Base-by-base conservation (phyloP, 2,113 vertebrate species). In the Cavia porcellus region DNA sequence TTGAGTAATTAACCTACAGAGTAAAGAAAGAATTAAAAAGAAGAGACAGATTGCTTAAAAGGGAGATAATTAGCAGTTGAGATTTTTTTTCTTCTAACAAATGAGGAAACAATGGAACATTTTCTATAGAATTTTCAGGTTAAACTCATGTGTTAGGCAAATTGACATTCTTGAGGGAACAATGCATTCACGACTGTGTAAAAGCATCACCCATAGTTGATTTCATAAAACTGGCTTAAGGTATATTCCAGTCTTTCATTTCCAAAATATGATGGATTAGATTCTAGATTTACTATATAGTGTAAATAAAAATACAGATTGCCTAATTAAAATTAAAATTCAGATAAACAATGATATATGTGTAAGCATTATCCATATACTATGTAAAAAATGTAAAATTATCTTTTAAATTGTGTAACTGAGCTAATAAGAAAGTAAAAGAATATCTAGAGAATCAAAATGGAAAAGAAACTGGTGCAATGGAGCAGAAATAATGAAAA, bases 251-350 rank as follows among this genome's bases (percentile, higher is more conserved):
- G 52, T 90, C 25, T 97, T 96, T n/a, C 15, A 55, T 83, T 83
- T 90, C 68, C 52, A 90, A 81, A 89, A 57, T 50, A 70, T 90
- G 24, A 70, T 87, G 17, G 30, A 82, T 86, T 92, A n/a, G 42
- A 81, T 77, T 92, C 28, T 86, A 86, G 59, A 10, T 30, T 57
- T 89, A 11, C 22, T 64, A 81, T 45, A 57, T 88, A 88, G 6
- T 77, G 38, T 12, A 92, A 86, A 92, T 86, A 86, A 74, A 79
- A 86, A 81, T 66, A 66, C 28, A 68, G 32, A 47, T 77, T 84
- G 52, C 19, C 10, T 30, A 84, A 25, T 93, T n/a, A 66, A 95
- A 81, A 86, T 83, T 87, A 91, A 82, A 79, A 89, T 90, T 96
- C 28, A 70, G 61, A n/a, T 8, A 82, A 75, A 68, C 32, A 81